Percentiles rank a stretch among this genome's conserved stretches.
Conservation (phyloP, 2,888 invertebrate species). For the Drosophila prostipennis region DNA sequence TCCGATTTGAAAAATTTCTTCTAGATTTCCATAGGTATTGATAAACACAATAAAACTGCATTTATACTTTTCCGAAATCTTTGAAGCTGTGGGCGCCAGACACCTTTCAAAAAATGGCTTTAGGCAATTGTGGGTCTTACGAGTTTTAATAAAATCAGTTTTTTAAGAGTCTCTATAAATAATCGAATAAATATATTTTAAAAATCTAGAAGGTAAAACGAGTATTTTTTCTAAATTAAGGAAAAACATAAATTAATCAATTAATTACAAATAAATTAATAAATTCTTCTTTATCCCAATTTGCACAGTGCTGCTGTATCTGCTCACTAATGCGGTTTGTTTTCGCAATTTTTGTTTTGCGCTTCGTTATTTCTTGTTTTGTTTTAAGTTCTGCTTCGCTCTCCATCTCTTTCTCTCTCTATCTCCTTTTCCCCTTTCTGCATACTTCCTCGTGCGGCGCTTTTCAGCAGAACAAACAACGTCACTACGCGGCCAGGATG, state of each 20-base stretch:
- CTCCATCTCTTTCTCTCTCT: too few relatives aligned
- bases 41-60: too few relatives aligned
- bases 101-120: too few relatives aligned
- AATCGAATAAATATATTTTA: neutral
- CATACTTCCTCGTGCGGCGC: slow-evolving; percentile 50
- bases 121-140: too few relatives aligned
- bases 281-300: neutral
- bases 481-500: slow-evolving; percentile 71
- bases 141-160: too few relatives aligned
- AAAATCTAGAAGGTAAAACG: neutral
- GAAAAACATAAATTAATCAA: too few relatives aligned
- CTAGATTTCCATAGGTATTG: too few relatives aligned
- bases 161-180: too few relatives aligned
- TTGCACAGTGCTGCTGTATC: slow-evolving; percentile 4
- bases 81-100: too few relatives aligned
- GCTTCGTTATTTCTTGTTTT: slow-evolving; percentile 71
- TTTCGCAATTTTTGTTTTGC: slow-evolving; percentile 61
- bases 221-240: neutral
- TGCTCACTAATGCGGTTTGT: slow-evolving; percentile 74
- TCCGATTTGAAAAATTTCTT: too few relatives aligned
- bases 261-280: neutral
- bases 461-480: slow-evolving; percentile 65
- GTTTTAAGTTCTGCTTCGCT: slow-evolving; percentile 55
- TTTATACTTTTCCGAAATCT: too few relatives aligned
- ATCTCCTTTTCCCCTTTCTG: slow-evolving; percentile 45